phyloP scores from a whole-genome alignment of 2,113 vertebrate species.

The Eptesicus fuscus region DNA sequence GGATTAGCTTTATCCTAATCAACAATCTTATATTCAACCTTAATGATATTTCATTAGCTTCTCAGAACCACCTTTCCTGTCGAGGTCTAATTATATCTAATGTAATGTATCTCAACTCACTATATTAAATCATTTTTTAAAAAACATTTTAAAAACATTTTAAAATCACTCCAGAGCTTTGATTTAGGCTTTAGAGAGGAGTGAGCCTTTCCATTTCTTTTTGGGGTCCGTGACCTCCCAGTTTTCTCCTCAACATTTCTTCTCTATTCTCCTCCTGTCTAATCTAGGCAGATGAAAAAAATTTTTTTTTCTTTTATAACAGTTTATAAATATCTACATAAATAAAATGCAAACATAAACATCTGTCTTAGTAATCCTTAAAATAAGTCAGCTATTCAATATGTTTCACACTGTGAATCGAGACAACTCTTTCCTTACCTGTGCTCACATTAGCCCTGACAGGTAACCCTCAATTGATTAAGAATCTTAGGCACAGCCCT shows the following conservation, averaged over 20 bases:
- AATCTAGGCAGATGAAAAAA: conserved; percentile 63
- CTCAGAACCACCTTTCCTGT: conserved; percentile 89
- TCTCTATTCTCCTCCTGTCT: conserved; percentile 30
- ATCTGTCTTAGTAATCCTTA: conserved; percentile 71
- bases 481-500: background rate
- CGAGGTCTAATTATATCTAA: conserved; percentile 90
- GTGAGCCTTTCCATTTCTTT: conserved; percentile 53
- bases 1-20: conserved; percentile 88
- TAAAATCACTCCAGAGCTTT: conserved; percentile 78
- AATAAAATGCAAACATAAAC: conserved; percentile 70
- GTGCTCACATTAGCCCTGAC: background rate
- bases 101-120: conserved; percentile 90
- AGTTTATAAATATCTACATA: conserved; percentile 65
- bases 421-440: background rate
- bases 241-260: conserved; percentile 54
- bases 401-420: conserved; percentile 2
- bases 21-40: conserved; percentile 87
- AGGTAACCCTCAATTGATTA: background rate
- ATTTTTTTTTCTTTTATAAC: conserved; percentile 73
- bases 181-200: conserved; percentile 57
- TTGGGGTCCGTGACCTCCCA: conserved; percentile 39
- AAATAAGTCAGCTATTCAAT: conserved; percentile 65
- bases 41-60: conserved; percentile 91
- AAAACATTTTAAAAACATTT: conserved; percentile 76
- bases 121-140: conserved; percentile 87